Evolutionary conservation across 2,113 vertebrate genomes (phyloP).

Genomic region (Bucco capensis): DNA sequence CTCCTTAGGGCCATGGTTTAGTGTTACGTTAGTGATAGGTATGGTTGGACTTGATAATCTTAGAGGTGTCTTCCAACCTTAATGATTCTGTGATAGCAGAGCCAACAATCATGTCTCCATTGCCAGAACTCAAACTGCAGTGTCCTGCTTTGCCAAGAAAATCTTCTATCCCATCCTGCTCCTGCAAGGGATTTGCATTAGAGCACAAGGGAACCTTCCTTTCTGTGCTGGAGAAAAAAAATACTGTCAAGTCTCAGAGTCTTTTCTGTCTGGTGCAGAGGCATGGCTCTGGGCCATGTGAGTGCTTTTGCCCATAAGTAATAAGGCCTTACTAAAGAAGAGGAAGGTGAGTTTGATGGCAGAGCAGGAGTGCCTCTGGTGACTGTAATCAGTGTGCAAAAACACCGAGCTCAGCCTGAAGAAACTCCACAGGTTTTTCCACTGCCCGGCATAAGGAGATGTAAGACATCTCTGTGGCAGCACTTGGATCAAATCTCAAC

Average conservation of each 20-base stretch:
- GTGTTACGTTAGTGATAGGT: too few relatives aligned
- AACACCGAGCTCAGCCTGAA: background rate
- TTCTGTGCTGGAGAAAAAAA: background rate
- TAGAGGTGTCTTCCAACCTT: too few relatives aligned
- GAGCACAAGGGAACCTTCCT: background rate
- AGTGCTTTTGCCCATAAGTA: background rate
- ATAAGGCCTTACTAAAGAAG: background rate
- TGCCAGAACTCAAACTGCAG: background rate
- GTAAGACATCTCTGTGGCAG: background rate
- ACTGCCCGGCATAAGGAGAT: background rate
- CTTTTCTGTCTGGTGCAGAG: background rate
- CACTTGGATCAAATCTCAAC: background rate
- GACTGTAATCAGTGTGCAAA: background rate
- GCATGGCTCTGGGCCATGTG: accelerated
- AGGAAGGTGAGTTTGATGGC: background rate
- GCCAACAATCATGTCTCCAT: background rate
- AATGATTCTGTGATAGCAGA: background rate
- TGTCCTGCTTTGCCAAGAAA: background rate
- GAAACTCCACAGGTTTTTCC: background rate
- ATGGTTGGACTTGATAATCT: too few relatives aligned
- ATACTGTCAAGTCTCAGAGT: background rate
- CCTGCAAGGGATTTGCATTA: too few relatives aligned
- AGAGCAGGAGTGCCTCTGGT: background rate
- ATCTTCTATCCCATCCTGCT: background rate
- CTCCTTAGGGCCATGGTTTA: too few relatives aligned